Conservation (phyloP, 2,888 invertebrate genomes). For the Vanessa cardui region DNA sequence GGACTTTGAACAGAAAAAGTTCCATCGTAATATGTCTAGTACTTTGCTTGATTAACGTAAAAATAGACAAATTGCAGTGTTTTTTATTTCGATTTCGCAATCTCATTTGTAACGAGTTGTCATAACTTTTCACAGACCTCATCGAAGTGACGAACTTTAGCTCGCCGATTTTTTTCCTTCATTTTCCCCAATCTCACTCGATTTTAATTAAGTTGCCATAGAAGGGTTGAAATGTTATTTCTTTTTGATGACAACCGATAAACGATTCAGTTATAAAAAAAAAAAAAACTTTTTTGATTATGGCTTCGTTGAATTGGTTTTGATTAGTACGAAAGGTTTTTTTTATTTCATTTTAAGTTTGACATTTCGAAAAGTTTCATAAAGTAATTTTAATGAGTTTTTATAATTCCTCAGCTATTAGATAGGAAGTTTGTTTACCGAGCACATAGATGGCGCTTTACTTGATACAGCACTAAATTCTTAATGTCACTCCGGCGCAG, state of each 20-base stretch:
- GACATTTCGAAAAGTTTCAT: constrained; percentile 10
- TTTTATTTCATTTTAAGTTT: constrained; percentile 51
- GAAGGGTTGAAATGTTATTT: constrained; percentile 73
- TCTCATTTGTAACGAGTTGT: constrained; percentile 32
- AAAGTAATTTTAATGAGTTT: constrained; percentile 7
- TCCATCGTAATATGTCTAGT: too few relatives aligned
- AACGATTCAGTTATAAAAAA: constrained; percentile 66
- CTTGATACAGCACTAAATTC: constrained; percentile 69
- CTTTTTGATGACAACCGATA: constrained; percentile 79
- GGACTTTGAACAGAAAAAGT: too few relatives aligned
- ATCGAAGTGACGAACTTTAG: constrained; percentile 40
- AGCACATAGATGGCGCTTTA: constrained; percentile 73
- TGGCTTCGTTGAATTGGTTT: constrained; percentile 55
- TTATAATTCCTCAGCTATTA: constrained; percentile 3
- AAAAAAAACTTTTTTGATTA: constrained; percentile 65
- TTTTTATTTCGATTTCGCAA: constrained; percentile 23
- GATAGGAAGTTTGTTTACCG: neutral
- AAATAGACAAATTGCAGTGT: too few relatives aligned
- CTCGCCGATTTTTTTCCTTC: constrained; percentile 39
- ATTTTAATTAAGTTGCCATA: constrained; percentile 75
- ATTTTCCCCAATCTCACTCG: constrained; percentile 50
- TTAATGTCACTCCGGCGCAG: constrained; percentile 76
- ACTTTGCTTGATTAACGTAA: too few relatives aligned
- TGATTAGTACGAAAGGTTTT: constrained; percentile 54
- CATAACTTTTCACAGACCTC: constrained; percentile 48